These are phyloP conservation scores for Pseudomyrmex gracilis DNA, from an alignment of 1,140 invertebrate genomes.

Conservation along the genomic window DNA sequence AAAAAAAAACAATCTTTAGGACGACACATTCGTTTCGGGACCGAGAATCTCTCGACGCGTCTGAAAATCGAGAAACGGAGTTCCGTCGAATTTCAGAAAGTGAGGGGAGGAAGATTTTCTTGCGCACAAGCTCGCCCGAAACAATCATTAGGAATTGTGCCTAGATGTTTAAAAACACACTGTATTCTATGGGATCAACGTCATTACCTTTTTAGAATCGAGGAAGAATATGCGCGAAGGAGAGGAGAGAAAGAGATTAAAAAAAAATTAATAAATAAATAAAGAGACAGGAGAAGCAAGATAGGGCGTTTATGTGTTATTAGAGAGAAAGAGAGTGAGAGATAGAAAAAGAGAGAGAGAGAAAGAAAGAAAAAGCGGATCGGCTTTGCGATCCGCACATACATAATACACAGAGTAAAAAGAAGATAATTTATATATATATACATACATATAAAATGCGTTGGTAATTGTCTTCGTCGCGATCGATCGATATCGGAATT, in stretches of 20 bases:
- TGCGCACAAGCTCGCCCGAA: constrained; percentile 77
- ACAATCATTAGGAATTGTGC: constrained; percentile 83
- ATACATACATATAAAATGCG: neutral
- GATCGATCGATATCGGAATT: constrained; percentile 46
- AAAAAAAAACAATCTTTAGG: neutral
- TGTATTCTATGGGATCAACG: constrained; percentile 82
- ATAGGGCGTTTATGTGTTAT: constrained; percentile 32
- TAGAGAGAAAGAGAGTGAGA: neutral
- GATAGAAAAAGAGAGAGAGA: neutral
- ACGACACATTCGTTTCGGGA: neutral
- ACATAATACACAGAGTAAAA: too few species aligned
- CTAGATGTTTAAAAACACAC: constrained; percentile 80
- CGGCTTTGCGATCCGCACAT: constrained; percentile 38
- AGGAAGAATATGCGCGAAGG: constrained; percentile 43
- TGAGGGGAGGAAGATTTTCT: constrained; percentile 55
- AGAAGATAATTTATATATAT: constrained; percentile 41
- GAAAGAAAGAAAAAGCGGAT: constrained; percentile 24
- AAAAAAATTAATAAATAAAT: constrained; percentile 30
- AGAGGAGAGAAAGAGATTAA: constrained; percentile 21
- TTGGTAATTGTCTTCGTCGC: constrained; percentile 40
- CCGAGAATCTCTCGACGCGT: constrained; percentile 1
- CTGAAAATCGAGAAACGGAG: constrained; percentile 24
- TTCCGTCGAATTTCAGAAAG: constrained; percentile 24
- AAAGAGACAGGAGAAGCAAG: constrained; percentile 30
- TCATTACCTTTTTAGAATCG: constrained; percentile 73